phyloP scores from a whole-genome alignment of 2,113 vertebrate genomes.

The Bettongia penicillata region DNA sequence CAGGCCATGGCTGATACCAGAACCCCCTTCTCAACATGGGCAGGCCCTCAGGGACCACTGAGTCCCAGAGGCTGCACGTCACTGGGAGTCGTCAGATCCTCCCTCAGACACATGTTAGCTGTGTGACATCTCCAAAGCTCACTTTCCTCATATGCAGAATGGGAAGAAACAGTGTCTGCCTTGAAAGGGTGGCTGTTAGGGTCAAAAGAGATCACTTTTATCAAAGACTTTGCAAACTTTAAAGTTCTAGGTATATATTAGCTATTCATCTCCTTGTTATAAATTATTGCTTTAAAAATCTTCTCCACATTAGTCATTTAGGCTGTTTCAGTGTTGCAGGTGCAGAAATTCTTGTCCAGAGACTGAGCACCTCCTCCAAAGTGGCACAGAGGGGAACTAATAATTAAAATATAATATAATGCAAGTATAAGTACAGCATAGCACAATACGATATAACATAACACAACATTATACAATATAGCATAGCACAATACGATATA shows the following conservation, averaged over 20 bases:
- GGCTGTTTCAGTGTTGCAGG: not conserved
- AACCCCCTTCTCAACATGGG: too few species aligned
- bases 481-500: too few species aligned
- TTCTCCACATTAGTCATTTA: not conserved
- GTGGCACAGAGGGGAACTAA: not conserved
- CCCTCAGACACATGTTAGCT: not conserved
- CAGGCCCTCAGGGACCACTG: too few species aligned
- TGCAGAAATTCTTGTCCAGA: not conserved
- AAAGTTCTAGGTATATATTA: not conserved
- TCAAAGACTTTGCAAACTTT: not conserved
- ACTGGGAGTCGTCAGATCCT: not conserved
- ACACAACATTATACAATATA: too few species aligned
- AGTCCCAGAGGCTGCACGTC: not conserved
- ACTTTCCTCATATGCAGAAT: too few species aligned
- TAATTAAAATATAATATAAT: too few species aligned
- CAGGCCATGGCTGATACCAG: too few species aligned
- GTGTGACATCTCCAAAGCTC: too few species aligned
- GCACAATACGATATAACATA: too few species aligned
- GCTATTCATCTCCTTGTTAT: not conserved
- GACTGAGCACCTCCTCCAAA: not conserved
- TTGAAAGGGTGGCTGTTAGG: too few species aligned
- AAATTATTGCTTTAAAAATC: not conserved
- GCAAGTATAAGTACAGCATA: too few species aligned
- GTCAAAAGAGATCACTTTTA: not conserved
- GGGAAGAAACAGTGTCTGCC: not conserved